Evolutionary conservation across 2,797 vertebrate species (phyloP).

Genomic region (Chaetophractus vellerosus): DNA sequence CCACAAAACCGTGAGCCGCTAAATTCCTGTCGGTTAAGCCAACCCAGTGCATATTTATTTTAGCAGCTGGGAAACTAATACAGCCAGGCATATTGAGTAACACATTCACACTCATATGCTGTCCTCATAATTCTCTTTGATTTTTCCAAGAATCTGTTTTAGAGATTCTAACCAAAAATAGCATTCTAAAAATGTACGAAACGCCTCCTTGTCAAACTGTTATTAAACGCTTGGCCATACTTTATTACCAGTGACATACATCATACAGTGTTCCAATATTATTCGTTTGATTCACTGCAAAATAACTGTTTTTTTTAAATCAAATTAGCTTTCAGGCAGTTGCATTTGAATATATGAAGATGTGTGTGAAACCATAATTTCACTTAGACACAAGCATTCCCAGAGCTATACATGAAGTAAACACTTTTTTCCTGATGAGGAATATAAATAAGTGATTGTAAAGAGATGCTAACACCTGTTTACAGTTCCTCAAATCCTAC

Average conservation of each 20-base stretch:
- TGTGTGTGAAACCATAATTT: slow-evolving; percentile 2
- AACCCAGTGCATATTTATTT: too few relatives aligned
- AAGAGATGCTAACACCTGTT: slow-evolving; percentile 25
- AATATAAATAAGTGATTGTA: slow-evolving; percentile 57
- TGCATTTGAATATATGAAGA: slow-evolving; percentile 39
- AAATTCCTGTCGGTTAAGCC: too few relatives aligned
- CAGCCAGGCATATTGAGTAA: neutral
- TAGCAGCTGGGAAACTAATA: too few relatives aligned
- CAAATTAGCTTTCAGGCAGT: slow-evolving; percentile 68
- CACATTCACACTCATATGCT: neutral
- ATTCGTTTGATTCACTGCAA: slow-evolving; percentile 61
- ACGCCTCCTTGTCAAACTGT: neutral
- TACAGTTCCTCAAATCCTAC: slow-evolving; percentile 43
- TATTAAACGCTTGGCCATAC: slow-evolving; percentile 35
- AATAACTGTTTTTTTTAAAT: slow-evolving; percentile 63
- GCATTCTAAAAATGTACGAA: slow-evolving; percentile 31
- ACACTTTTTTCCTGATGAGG: slow-evolving; percentile 36
- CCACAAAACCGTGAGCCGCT: too few relatives aligned
- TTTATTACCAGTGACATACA: neutral
- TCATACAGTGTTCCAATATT: slow-evolving; percentile 47
- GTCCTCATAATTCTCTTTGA: neutral
- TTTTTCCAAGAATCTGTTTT: slow-evolving; percentile 51
- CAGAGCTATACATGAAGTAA: slow-evolving; percentile 2
- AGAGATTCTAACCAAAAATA: slow-evolving; percentile 27
- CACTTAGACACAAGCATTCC: slow-evolving; percentile 11